These are phyloP conservation scores for Erinaceus europaeus DNA, from an alignment of 2,113 vertebrate species.

Conservation along the genomic window DNA sequence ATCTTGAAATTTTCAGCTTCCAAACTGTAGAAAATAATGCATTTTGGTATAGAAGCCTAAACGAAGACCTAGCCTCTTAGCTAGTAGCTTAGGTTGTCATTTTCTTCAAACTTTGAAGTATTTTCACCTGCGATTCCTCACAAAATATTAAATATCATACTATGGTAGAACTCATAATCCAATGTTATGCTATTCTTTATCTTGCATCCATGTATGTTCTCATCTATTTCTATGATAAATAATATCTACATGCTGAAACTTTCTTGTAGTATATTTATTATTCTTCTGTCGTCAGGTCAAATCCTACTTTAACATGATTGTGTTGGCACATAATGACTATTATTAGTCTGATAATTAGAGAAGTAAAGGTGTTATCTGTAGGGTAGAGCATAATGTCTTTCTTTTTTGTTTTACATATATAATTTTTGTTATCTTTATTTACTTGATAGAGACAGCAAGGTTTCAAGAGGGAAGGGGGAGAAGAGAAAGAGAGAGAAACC, in stretches of 20 bases:
- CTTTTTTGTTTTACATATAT: too few relatives aligned
- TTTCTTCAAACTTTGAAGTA: not conserved
- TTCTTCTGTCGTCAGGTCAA: not conserved
- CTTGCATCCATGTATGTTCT: not conserved
- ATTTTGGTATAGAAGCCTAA: too few relatives aligned
- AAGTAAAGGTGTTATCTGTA: not conserved
- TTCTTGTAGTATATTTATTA: not conserved
- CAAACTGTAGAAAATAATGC: not conserved
- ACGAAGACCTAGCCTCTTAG: too few relatives aligned
- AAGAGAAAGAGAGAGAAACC: too few relatives aligned
- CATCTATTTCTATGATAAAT: not conserved
- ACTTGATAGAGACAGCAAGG: too few relatives aligned
- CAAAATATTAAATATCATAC: not conserved
- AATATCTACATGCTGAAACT: not conserved
- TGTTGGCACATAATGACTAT: not conserved
- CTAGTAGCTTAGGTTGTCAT: not conserved
- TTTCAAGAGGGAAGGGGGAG: too few relatives aligned
- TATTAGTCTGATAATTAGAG: not conserved
- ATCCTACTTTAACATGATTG: not conserved
- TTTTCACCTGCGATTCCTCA: not conserved
- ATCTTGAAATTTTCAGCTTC: too few relatives aligned
- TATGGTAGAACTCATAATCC: not conserved
- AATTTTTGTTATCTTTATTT: too few relatives aligned
- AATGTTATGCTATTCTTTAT: not conserved
- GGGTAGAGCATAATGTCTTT: not conserved